Base-by-base conservation (phyloP, 2,797 vertebrate genomes). In the Melanotaenia pygmaea region DNA sequence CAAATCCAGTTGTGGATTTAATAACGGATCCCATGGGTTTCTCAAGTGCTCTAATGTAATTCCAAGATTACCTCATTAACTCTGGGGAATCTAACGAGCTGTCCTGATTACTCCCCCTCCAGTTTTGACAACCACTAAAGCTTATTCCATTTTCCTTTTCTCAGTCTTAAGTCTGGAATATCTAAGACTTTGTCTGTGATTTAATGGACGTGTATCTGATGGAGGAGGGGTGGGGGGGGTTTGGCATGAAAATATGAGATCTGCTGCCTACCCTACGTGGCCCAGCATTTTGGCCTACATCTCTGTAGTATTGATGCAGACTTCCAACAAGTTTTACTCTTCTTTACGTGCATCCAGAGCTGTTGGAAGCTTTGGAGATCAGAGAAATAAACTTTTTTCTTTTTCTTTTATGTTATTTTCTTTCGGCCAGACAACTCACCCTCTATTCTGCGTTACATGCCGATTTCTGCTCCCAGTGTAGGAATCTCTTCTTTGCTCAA, bases 391-490 rank as follows among this genome's bases (percentile, higher is more conserved):
- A 26, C 4, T 54, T 54, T 24, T n/a, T 30, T 28, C 24, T 28
- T 30, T 58, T 26, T 4, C 24, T 8, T n/a, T 20, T 20, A 3
- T 30, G 30, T 34, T 34, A 34, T 34, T 11, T 12, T 22, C 7
- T 18, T n/a, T 12, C 2, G 6, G 26, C 38, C 47, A 35, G n/a
- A 51, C n/a, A 74, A 88, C 89, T 91, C 81, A 93, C 93, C 92
- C 60, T 76, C 22, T 63, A 37, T 88, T 64, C 67, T 83, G 74
- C 47, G 79, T 86, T 93, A 93, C 92, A 92, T 93, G 84, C 81
- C 86, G 79, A 76, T 77, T 28, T 78, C 67, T 71, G 64, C 67
- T 83, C 65, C 72, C 74, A 66, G 72, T 43, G 43, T 69, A 62
- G 70, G 35, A 88, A 85, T 76, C 62, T 67, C 67, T 58, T 61